Conservation (phyloP, 2,113 vertebrate genomes). For the Phaethornis superciliosus region DNA sequence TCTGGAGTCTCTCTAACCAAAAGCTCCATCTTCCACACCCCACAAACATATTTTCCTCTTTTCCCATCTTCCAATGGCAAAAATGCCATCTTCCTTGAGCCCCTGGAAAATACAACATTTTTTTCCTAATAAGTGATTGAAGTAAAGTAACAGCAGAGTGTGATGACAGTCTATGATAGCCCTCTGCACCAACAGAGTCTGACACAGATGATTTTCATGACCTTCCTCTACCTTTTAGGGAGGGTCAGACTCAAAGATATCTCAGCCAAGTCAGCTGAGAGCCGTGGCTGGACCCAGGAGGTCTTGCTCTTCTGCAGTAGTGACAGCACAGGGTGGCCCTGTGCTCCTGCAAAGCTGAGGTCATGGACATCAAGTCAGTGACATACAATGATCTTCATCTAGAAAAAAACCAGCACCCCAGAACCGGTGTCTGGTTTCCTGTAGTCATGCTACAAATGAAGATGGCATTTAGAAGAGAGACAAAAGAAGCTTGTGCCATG, state of each 20-base stretch:
- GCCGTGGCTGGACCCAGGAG: fast-evolving
- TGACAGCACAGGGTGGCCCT: not conserved
- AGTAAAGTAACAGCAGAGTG: not conserved
- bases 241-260: not conserved
- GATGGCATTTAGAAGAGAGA: not conserved
- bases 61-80: not conserved
- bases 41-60: not conserved
- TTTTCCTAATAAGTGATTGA: not conserved
- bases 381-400: fast-evolving
- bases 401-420: not conserved
- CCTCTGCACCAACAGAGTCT: not conserved
- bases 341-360: not conserved
- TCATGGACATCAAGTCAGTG: fast-evolving
- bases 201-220: not conserved
- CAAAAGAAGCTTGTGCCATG: not conserved
- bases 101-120: not conserved
- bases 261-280: not conserved
- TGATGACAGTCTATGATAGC: not conserved
- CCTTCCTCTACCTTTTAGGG: not conserved
- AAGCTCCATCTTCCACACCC: not conserved
- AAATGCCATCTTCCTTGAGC: not conserved
- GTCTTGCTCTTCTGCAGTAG: not conserved
- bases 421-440: not conserved
- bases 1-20: not conserved
- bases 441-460: not conserved